Evolutionary conservation across 2,888 invertebrate species (phyloP).

Genomic region (Hesperia comma): DNA sequence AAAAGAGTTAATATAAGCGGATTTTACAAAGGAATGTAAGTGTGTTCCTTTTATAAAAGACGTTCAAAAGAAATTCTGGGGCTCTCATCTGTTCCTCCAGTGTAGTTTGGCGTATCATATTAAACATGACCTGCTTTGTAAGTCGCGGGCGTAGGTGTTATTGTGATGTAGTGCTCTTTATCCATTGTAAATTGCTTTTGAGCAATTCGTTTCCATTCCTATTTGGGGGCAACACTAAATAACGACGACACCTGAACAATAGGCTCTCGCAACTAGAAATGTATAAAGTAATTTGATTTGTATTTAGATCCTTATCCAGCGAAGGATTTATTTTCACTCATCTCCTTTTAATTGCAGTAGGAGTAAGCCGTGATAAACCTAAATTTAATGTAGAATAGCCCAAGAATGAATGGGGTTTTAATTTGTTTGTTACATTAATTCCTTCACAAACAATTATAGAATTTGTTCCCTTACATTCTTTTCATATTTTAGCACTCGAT

Average conservation of each 20-base stretch:
- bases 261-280: conserved; percentile 16
- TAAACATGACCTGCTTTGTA: conserved; percentile 55
- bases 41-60: no score
- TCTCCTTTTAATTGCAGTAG: conserved; percentile 1
- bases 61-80: conserved; percentile 12
- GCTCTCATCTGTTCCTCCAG: conserved; percentile 20
- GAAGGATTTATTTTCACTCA: conserved; percentile 22
- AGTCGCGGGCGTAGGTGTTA: conserved; percentile 50
- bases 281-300: conserved; percentile 21
- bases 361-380: not conserved
- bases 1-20: not conserved
- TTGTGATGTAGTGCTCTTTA: conserved; percentile 53
- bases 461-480: no score
- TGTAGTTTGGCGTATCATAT: conserved; percentile 45
- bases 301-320: conserved; percentile 14
- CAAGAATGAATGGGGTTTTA: not conserved
- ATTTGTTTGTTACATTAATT: not conserved
- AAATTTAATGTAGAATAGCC: not conserved
- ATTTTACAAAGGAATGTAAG: not conserved
- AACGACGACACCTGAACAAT: conserved; percentile 35
- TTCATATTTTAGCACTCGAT: no score
- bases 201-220: conserved; percentile 56
- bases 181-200: conserved; percentile 60
- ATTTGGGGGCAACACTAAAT: conserved; percentile 35
- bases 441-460: no score